Evolutionary conservation across 2,888 invertebrate species (phyloP).

Genomic region (Terebella lapidaria): DNA sequence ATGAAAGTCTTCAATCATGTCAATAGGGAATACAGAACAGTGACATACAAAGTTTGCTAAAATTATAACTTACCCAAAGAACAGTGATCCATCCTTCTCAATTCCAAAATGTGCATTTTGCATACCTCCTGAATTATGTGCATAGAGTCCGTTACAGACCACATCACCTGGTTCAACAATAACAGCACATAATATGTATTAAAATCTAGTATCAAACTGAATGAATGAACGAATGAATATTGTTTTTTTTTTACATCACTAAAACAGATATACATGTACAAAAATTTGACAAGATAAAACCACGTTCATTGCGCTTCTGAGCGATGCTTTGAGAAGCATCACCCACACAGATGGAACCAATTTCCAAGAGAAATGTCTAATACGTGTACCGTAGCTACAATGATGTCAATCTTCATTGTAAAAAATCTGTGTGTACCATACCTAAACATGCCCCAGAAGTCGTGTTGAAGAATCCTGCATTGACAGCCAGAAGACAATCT

Average conservation of each 20-base stretch:
- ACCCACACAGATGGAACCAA: too few species aligned
- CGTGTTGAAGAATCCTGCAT: constrained; percentile 53
- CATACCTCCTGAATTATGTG: constrained; percentile 45
- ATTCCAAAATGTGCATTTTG: constrained; percentile 54
- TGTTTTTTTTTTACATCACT: too few species aligned
- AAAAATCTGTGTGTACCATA: constrained; percentile 25
- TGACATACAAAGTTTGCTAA: too few species aligned
- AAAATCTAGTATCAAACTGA: neutral
- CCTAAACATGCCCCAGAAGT: constrained; percentile 45
- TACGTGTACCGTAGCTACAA: too few species aligned
- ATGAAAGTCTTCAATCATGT: too few species aligned
- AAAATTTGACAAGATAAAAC: too few species aligned
- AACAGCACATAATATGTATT: neutral
- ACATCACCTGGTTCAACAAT: constrained; percentile 41
- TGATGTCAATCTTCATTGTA: too few species aligned
- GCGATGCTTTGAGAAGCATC: neutral
- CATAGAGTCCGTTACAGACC: constrained; percentile 41
- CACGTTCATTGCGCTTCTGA: too few species aligned
- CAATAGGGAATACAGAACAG: too few species aligned
- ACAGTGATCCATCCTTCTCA: constrained; percentile 44
- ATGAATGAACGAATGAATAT: too few species aligned
- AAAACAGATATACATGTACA: too few species aligned
- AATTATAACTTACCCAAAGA: constrained; percentile 51
- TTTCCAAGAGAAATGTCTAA: too few species aligned
- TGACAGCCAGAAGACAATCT: constrained; percentile 46